Percentiles rank a stretch among this genome's conserved stretches.
Conservation (phyloP, 2,888 invertebrate genomes). For the Rhorus exstirpatorius region DNA sequence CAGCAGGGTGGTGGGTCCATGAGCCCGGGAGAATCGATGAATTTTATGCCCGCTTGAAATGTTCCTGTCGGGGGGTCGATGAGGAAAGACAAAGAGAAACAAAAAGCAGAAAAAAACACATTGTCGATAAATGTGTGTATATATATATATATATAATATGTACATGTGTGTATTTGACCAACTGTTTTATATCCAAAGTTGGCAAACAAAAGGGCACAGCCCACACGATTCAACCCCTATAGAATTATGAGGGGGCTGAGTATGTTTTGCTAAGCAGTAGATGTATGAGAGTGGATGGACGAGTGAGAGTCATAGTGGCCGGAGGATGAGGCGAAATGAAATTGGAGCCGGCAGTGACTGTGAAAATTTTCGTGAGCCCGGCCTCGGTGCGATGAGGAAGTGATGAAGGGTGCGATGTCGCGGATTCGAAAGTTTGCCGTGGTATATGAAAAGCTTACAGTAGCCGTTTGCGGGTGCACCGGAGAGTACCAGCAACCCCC, state of each 20-base stretch:
- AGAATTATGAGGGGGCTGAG: not conserved
- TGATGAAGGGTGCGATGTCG: constrained; percentile 53
- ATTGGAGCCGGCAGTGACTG: constrained; percentile 82
- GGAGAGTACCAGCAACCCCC: constrained; percentile 27
- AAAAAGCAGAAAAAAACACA: constrained; percentile 15
- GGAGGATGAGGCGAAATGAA: constrained; percentile 73
- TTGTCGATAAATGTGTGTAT: not conserved
- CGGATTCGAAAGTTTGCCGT: constrained; percentile 48
- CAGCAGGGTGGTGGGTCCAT: constrained; percentile 6
- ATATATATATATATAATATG: too few relatives aligned
- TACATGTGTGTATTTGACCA: constrained; percentile 5
- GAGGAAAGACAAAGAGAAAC: constrained; percentile 22
- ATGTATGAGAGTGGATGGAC: constrained; percentile 23
- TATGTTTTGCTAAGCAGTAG: constrained; percentile 12
- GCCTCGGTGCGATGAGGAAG: constrained; percentile 72
- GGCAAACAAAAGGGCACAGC: constrained; percentile 17
- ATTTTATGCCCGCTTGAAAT: constrained; percentile 23
- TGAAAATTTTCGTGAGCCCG: constrained; percentile 79
- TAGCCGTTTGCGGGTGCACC: constrained; percentile 56
- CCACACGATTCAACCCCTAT: not conserved
- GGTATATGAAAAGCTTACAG: not conserved
- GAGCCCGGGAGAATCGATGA: not conserved
- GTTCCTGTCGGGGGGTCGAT: constrained; percentile 40
- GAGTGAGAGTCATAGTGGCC: constrained; percentile 62
- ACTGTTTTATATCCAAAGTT: constrained; percentile 8